These are phyloP conservation scores for Manis pentadactyla DNA, from an alignment of 2,797 vertebrate species.

Conservation along the genomic window DNA sequence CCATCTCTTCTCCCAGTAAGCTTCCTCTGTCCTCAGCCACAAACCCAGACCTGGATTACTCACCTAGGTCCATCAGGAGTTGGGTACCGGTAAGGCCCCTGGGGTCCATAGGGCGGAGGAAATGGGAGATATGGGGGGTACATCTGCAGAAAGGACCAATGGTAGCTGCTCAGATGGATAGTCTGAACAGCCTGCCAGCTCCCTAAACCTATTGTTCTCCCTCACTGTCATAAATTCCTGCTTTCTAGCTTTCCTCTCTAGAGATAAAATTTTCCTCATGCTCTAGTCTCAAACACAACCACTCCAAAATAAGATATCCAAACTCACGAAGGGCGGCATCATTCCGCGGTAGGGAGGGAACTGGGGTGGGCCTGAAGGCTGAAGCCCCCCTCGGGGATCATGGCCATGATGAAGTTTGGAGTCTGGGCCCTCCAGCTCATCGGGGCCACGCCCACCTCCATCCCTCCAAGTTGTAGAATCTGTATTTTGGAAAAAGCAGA, in stretches of 20 bases:
- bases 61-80: slow-evolving; percentile 93
- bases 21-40: background rate
- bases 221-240: background rate
- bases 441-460: slow-evolving; percentile 94
- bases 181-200: background rate
- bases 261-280: background rate
- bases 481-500: slow-evolving; percentile 74
- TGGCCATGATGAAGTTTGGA: slow-evolving; percentile 84
- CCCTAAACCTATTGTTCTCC: background rate
- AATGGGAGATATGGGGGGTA: slow-evolving; percentile 96
- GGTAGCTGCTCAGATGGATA: slow-evolving; percentile 35
- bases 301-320: background rate
- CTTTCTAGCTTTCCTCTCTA: background rate
- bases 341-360: slow-evolving; percentile 95
- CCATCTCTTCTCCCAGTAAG: background rate
- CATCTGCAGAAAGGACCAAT: slow-evolving; percentile 89
- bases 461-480: slow-evolving; percentile 97
- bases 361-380: slow-evolving; percentile 91
- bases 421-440: slow-evolving; percentile 89
- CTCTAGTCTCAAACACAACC: background rate
- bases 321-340: slow-evolving; percentile 96
- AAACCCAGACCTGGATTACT: slow-evolving; percentile 56
- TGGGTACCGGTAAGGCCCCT: slow-evolving; percentile 94
- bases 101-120: slow-evolving; percentile 93
- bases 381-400: slow-evolving; percentile 85